phyloP scores from a whole-genome alignment of 2,888 invertebrate genomes.

The Hylaea fasciaria region DNA sequence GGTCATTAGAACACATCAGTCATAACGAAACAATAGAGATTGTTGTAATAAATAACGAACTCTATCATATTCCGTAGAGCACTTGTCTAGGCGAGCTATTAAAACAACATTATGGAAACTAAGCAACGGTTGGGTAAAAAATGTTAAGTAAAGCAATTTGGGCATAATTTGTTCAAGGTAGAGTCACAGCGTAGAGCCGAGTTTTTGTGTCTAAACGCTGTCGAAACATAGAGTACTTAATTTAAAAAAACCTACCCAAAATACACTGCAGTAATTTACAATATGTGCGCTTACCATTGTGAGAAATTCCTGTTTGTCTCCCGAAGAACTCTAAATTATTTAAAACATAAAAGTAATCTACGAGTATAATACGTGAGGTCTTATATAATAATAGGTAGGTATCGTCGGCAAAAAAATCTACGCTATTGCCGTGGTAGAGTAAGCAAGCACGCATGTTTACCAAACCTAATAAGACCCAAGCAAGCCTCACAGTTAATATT shows the following conservation, averaged over 20 bases:
- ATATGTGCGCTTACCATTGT: too few relatives aligned
- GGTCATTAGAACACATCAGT: constrained; percentile 69
- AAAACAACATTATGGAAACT: constrained; percentile 43
- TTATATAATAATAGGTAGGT: too few relatives aligned
- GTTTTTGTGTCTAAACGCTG: neutral
- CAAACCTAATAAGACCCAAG: too few relatives aligned
- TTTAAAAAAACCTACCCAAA: neutral
- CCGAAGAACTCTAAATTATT: too few relatives aligned
- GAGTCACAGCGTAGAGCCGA: constrained; percentile 10
- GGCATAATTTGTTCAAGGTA: constrained; percentile 27
- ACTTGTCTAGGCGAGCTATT: constrained; percentile 43
- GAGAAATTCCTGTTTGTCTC: too few relatives aligned
- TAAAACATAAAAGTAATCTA: too few relatives aligned
- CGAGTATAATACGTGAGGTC: too few relatives aligned
- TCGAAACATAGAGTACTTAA: neutral
- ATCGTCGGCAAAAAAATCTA: too few relatives aligned
- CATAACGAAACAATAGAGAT: constrained; percentile 75
- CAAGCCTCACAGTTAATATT: too few relatives aligned
- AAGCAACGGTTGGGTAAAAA: constrained; percentile 31
- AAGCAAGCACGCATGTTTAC: too few relatives aligned
- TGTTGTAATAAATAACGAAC: constrained; percentile 57
- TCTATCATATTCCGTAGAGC: constrained; percentile 39
- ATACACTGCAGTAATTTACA: too few relatives aligned
- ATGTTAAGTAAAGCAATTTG: constrained; percentile 34
- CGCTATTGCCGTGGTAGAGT: too few relatives aligned